Percentiles rank a stretch among this genome's conserved stretches.
Evolutionary conservation across 2,113 vertebrate species (phyloP).

Genomic region (Dicaeum eximium): DNA sequence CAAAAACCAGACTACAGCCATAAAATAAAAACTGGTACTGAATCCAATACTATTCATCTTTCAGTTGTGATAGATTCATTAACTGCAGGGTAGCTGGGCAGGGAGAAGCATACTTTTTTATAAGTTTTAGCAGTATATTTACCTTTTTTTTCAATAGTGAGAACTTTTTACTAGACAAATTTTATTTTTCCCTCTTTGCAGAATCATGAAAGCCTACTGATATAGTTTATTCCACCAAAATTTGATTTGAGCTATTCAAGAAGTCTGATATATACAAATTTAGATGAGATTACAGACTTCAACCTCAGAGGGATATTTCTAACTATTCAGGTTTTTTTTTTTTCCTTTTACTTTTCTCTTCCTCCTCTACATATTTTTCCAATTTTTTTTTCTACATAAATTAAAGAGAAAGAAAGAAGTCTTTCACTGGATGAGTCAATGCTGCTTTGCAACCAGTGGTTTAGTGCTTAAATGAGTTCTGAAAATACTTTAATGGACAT

Average conservation of each 20-base stretch:
- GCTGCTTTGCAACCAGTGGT: not conserved
- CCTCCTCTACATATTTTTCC: accelerated
- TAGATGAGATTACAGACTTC: not conserved
- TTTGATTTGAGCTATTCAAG: not conserved
- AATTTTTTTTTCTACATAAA: not conserved
- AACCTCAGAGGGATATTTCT: not conserved
- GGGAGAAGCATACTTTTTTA: not conserved
- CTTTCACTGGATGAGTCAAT: not conserved
- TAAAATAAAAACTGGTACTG: not conserved
- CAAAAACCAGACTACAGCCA: not conserved
- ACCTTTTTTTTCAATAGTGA: not conserved
- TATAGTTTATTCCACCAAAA: not conserved
- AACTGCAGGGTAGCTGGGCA: not conserved
- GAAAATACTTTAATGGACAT: not conserved
- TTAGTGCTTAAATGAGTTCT: not conserved
- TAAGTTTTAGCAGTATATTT: not conserved
- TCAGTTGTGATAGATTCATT: not conserved
- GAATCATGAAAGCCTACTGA: not conserved
- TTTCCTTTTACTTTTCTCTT: not conserved
- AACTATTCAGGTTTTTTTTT: not conserved
- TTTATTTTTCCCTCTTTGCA: not conserved
- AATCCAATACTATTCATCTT: not conserved
- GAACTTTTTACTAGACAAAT: not conserved
- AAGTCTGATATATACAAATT: not conserved
- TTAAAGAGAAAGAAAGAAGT: not conserved